Evolutionary conservation across 1,140 invertebrate genomes (phyloP), one percentile per base, ranked within the genome.

Genomic region (Drosophila fuyamai): DNA sequence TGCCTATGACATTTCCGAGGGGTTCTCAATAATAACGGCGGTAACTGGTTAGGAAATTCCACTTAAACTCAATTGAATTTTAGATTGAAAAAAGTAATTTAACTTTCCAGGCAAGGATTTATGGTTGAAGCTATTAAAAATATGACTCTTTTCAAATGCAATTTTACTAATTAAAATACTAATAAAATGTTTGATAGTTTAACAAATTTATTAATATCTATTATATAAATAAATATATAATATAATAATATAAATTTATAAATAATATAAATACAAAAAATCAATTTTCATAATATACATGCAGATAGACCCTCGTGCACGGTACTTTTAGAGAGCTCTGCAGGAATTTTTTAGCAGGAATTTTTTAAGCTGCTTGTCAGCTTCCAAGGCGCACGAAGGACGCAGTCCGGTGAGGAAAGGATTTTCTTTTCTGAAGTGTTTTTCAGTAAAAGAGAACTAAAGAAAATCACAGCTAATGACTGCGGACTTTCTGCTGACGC

Each of bases 1-100:
- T 71, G 65, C 46, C 67, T 58, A 71, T 71, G 51, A 58, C 67
- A 71, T 70, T 71, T 71, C 44, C 53, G 53, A 71, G 51, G 51
- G 51, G 18, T 35, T 48, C 51, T 35, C 51, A 57, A 70, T 68
- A 38, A 71, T 40, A 9, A 36, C 6, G n/a, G 36, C 51, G 63
- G 63, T 41, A 71, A 70, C 43, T 41, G 53, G 67, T 48, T 47
- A 55, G 51, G 51, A 71, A 70, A 70, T 57, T n/a, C 63, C 36
- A 71, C 67, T 71, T 57, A 36, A 58, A 41, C 9, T 6, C 13
- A 71, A 71, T 58, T 57, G 48, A 71, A 58, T 36, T 68, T 41
- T 2, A 7, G 14, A 13, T 3, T 18, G 13, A 10, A 8, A 23
- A 50, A 27, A 40, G 7, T 43, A 5, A 43, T 29, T 29, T 56